These are phyloP conservation scores for Boulengerochromis microlepis DNA, from an alignment of 2,113 vertebrate genomes.

Conservation along the genomic window DNA sequence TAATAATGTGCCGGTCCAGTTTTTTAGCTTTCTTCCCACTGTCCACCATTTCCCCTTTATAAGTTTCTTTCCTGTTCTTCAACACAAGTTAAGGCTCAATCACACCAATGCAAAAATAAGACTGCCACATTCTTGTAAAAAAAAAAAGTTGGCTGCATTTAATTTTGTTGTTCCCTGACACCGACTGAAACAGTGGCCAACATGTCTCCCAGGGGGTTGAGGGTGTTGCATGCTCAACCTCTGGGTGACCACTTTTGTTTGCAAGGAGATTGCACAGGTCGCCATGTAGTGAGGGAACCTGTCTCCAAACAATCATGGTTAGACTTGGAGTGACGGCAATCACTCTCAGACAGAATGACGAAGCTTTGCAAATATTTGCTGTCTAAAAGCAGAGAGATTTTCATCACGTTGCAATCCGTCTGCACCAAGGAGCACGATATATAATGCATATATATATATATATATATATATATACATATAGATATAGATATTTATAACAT, in stretches of 20 bases:
- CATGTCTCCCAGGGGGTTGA: not conserved
- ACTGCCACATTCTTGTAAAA: not conserved
- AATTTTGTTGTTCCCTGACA: not conserved
- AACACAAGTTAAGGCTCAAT: not conserved
- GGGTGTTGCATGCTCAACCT: not conserved
- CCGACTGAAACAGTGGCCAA: not conserved
- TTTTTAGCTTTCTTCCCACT: not conserved
- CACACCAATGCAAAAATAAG: not conserved
- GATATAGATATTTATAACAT: not conserved
- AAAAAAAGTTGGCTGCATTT: not conserved
- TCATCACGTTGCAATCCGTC: not conserved
- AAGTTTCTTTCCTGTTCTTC: not conserved
- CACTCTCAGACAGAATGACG: not conserved
- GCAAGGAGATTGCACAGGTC: not conserved
- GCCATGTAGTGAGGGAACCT: not conserved
- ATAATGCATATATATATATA: not conserved
- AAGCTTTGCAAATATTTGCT: not conserved
- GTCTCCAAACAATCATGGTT: not conserved
- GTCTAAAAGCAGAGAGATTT: not conserved
- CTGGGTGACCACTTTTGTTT: not conserved
- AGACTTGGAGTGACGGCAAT: not conserved
- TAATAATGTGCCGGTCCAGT: fast-evolving
- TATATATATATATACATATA: not conserved
- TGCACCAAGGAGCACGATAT: not conserved
- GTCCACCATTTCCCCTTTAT: not conserved